These are phyloP conservation scores for Conomelus anceps DNA, from an alignment of 2,888 invertebrate species.

Conservation along the genomic window DNA sequence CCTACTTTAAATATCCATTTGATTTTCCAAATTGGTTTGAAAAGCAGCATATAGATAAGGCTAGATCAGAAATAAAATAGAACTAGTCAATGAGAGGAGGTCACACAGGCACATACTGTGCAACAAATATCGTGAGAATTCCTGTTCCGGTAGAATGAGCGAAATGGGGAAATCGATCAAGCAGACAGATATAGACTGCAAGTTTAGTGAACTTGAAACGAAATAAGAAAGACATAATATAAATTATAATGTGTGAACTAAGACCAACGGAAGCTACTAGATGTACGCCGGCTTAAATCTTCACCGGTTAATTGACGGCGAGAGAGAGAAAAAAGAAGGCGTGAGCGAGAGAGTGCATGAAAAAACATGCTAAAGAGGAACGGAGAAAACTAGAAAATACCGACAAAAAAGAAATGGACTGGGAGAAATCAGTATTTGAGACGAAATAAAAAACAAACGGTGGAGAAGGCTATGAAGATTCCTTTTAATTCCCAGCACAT, in stretches of 20 bases:
- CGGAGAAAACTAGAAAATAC: not conserved
- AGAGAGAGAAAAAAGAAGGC: too few relatives aligned
- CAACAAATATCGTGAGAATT: not conserved
- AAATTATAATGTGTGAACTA: not conserved
- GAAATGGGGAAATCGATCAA: not conserved
- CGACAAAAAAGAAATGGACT: not conserved
- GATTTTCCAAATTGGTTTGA: not conserved
- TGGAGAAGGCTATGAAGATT: not conserved
- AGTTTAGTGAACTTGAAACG: not conserved
- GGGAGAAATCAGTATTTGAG: not conserved
- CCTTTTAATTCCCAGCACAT: not conserved
- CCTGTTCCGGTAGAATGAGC: not conserved
- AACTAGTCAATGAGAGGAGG: not conserved
- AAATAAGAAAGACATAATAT: not conserved
- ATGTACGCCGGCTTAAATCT: not conserved
- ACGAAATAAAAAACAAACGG: not conserved
- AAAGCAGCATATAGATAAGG: not conserved
- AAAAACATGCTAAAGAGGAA: not conserved
- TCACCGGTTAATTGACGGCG: not conserved
- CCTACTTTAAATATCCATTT: not conserved
- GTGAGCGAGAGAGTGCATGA: not conserved
- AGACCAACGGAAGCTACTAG: not conserved
- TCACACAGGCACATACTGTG: not conserved
- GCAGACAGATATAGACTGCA: not conserved
- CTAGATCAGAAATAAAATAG: not conserved